Base-by-base conservation (phyloP, 1,140 invertebrate species). In the Drosophila ohnishii region DNA sequence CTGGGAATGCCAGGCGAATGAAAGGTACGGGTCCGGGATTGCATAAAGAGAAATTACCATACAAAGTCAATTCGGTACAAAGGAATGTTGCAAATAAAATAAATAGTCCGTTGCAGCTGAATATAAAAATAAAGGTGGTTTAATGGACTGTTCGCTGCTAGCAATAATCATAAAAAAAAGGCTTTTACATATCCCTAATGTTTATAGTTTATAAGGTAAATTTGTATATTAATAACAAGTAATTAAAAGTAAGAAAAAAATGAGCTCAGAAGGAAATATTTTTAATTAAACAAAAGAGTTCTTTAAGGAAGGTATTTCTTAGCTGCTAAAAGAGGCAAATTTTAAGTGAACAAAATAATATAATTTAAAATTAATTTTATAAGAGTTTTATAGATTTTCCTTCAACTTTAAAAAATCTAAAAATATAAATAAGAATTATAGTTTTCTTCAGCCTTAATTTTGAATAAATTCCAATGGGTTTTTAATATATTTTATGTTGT, bases 21-120 rank as follows among this genome's bases (percentile, higher is more conserved):
- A 67, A 67, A 67, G 65, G 45, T 69, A 51, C 22, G 22, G 19
- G 34, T 69, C 30, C 22, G 60, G n/a, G 30, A 16, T 30, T 45
- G 42, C 45, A 61, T 42, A 42, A 45, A 65, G 34, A 32, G 60
- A 69, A 69, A 69, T 65, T 69, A 69, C 65, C 61, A 65, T 69
- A 67, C 64, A 67, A 67, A 61, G 56, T 64, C 40, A 34, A 67
- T 37, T 40, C 16, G 40, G 44, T 5, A 25, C 28, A 25, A 11
- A 32, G 35, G 61, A 59, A 63, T 63, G 61, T 63, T n/a, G 35
- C 61, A 60, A 28, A 40, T 32, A 59, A 32, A 63, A 63, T 40
- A 60, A 62, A 63, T 11, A 40, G 55, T 11, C 37, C 30, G 50
- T 53, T 22, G 32, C 19, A 39, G 19, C 61, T 13, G 30, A 22